These are phyloP conservation scores for Malacoctenus gilli DNA, from an alignment of 2,797 vertebrate species.

Conservation along the genomic window DNA sequence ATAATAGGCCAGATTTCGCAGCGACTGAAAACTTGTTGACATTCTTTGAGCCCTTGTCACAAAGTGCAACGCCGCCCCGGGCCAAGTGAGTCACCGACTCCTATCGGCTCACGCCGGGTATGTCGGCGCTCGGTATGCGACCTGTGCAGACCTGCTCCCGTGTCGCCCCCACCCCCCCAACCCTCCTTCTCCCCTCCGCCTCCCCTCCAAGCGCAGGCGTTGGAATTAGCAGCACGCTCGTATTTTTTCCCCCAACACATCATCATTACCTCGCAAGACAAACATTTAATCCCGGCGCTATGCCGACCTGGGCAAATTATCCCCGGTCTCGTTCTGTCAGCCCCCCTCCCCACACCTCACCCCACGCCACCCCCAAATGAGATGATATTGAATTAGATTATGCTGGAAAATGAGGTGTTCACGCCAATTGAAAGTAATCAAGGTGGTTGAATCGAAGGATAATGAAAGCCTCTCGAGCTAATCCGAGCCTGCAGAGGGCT, in stretches of 20 bases:
- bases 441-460: slow-evolving; percentile 70
- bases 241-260: slow-evolving; percentile 66
- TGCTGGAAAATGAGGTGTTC: slow-evolving; percentile 77
- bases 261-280: slow-evolving; percentile 72
- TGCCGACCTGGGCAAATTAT: slow-evolving; percentile 62
- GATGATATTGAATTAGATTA: slow-evolving; percentile 81
- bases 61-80: slow-evolving; percentile 67
- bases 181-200: not conserved
- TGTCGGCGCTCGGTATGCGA: slow-evolving; percentile 62
- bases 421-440: slow-evolving; percentile 76
- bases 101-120: slow-evolving; percentile 60
- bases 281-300: slow-evolving; percentile 70
- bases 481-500: slow-evolving; percentile 55
- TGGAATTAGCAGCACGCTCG: slow-evolving; percentile 60
- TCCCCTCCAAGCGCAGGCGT: slow-evolving; percentile 6
- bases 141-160: slow-evolving; percentile 54
- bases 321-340: slow-evolving; percentile 68
- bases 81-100: slow-evolving; percentile 67
- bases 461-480: slow-evolving; percentile 70
- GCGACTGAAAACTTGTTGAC: slow-evolving; percentile 73
- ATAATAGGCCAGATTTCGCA: slow-evolving; percentile 70
- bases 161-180: not conserved
- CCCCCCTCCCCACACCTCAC: too few species aligned
- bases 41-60: slow-evolving; percentile 71
- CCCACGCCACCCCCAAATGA: too few species aligned